Evolutionary conservation across 1,140 invertebrate genomes (phyloP), one percentile per base, ranked within the genome.

Genomic region (Radopholus similis): DNA sequence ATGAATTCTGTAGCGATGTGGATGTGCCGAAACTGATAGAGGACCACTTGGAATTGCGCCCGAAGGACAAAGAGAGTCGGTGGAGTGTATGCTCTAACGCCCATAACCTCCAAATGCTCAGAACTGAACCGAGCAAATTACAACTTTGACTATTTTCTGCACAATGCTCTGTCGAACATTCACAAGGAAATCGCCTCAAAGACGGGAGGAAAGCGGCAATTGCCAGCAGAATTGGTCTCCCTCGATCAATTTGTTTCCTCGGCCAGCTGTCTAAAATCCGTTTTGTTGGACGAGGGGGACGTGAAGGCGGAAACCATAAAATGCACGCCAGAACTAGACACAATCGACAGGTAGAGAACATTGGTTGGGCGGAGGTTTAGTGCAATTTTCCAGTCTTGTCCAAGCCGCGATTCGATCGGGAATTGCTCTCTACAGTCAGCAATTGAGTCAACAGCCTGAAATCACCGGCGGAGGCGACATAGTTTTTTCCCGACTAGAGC

Each of bases 141-240:
- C 56, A 55, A 66, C 44, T 66, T 66, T 37, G 34, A 18, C 4
- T 62, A 44, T 30, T 66, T 66, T 32, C 51, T 66, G 4, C 51
- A 66, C 26, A 63, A 54, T 32, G 64, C 64, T 1, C 30, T 66
- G 38, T 49, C 21, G 28, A 58, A 66, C 28, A 18, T 66, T 28
- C 62, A 49, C 2, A 66, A 63, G 35, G 30, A 40, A 26, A 30
- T 56, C 26, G 21, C 42, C 3, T 53, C n/a, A 15, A 15, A 11
- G 15, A 54, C 30, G 35, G 18, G 21, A 47, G 21, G 49, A 30
- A 11, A 62, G 9, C 32, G 40, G 34, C 54, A 38, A 13, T 26
- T 8, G 26, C 32, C 23, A 9, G 4, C 37, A n/a, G 44, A 40
- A 8, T 32, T 57, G n/a, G 26, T 58, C 21, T 44, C 8, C 9